phyloP scores from a whole-genome alignment of 2,888 invertebrate genomes.

The Empis stercorea region DNA sequence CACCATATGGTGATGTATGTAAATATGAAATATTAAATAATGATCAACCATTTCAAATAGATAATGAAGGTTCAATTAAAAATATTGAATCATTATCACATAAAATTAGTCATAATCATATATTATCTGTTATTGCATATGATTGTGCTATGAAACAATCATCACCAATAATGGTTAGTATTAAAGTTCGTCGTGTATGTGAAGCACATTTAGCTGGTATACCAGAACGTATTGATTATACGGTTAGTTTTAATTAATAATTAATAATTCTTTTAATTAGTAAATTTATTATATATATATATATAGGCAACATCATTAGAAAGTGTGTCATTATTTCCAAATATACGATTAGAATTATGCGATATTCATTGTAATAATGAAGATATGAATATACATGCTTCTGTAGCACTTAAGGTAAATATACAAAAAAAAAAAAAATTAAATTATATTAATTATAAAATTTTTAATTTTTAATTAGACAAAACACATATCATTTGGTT shows the following conservation, averaged over 20 bases:
- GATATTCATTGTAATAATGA: conserved; percentile 35
- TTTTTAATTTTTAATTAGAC: conserved; percentile 20
- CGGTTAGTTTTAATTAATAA: conserved; percentile 19
- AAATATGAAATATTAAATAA: conserved; percentile 91
- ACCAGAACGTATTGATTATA: conserved; percentile 34
- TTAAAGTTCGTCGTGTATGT: conserved; percentile 78
- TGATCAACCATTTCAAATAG: conserved; percentile 82
- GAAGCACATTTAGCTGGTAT: conserved; percentile 65
- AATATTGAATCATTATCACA: conserved; percentile 91
- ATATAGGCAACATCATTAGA: conserved; percentile 28
- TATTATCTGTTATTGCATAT: conserved; percentile 89
- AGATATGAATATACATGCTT: conserved; percentile 29
- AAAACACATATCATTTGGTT: conserved; percentile 84
- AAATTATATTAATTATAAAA: neutral
- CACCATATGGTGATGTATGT: conserved; percentile 87
- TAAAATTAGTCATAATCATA: conserved; percentile 88
- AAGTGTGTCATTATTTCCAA: conserved; percentile 32
- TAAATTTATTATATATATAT: neutral
- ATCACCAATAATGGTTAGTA: conserved; percentile 88
- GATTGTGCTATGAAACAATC: conserved; percentile 96
- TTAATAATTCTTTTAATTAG: neutral
- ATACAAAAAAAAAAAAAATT: neutral
- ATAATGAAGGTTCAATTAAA: conserved; percentile 84
- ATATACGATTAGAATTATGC: conserved; percentile 33
- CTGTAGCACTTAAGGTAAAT: conserved; percentile 29